Base-by-base conservation (phyloP, 2,113 vertebrate species). In the Phaethon lepturus region DNA sequence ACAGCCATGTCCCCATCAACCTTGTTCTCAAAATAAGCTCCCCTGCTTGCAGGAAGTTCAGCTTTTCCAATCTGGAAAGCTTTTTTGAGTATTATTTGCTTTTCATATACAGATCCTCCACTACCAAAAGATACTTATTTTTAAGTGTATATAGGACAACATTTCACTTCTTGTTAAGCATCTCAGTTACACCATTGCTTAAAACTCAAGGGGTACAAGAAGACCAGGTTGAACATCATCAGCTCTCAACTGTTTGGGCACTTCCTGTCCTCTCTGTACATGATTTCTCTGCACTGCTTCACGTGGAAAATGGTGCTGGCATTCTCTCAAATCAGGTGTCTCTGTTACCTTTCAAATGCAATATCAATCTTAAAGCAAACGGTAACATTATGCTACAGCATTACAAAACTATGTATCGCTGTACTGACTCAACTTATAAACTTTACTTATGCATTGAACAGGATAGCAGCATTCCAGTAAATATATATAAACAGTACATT, bases 221-320 rank as follows among this genome's bases (percentile, higher is more conserved):
- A 88, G 44, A 22, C 2, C 38, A 67, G n/a, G 3, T 33, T 22
- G n/a, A 83, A 26, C 23, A 62, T 10, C 9, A 13, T 6, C 4
- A 16, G 9, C n/a, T 71, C 59, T 42, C 29, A 76, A n/a, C 20
- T 40, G 25, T 33, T 38, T 9, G 19, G 81, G n/a, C 50, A n/a
- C 13, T 12, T 83, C 19, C 31, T 35, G 44, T 52, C 42, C 45
- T 33, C 20, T 42, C 28, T 50, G 18, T 23, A 29, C 42, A 44
- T n/a, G 0, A 35, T 9, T 58, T 66, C 53, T 38, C 52, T 52
- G 28, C 6, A 7, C 6, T 50, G 38, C 45, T 76, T 53, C 47
- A 16, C 33, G 4, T 0, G 12, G 40, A 67, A 12, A 52, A 47
- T 0, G 49, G 6, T 0, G 7, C 5, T 66, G 56, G 31, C 11